Evolutionary conservation across 2,888 invertebrate genomes (phyloP), one percentile per base, ranked within the genome.

Genomic region (Zhuqinia jingwanae): DNA sequence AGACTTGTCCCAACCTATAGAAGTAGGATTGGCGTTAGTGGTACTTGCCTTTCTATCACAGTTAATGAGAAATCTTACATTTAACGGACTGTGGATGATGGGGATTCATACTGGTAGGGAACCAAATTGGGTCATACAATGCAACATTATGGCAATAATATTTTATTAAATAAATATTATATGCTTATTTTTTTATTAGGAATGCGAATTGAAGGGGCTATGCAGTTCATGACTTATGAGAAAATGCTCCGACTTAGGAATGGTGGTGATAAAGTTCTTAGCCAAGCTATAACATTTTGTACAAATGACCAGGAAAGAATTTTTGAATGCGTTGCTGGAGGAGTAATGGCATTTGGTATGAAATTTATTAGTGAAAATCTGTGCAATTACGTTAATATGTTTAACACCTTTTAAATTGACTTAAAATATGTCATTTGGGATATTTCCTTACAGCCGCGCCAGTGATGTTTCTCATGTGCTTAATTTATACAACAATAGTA

Each of bases 241-340:
- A 93, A 93, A 89, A 91, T 93, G 17, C 89, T 93, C 10, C 90
- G 91, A 45, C 90, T 93, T 36, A 91, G 92, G 86, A 90, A 88
- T 53, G 90, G 92, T 10, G 92, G 92, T 30, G 92, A 92, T 82
- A 92, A 92, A 88, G 91, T 92, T 65, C 91, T 92, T 45, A 92
- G 92, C 45, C 92, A 93, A 92, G 92, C 93, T 87, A 91, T 91
- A 53, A 91, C 91, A 73, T 90, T 93, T 80, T 92, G 92, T 88
- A 92, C 92, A 78, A 92, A 92, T 89, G 93, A 93, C 88, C 92
- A 92, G 50, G 92, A 92, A 88, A 90, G 93, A 50, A 90, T 93
- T 53, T 92, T 92, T 90, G 93, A 93, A 58, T 92, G 92, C 36
- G 91, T 92, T n/a, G 91, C 91, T 20, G 90, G 92, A 22, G 92